A percentile compares a stretch with the other conserved stretches of the same genome.
These are phyloP conservation scores for Apocrypta bakeri DNA, from an alignment of 1,140 invertebrate species.

Conservation along the genomic window DNA sequence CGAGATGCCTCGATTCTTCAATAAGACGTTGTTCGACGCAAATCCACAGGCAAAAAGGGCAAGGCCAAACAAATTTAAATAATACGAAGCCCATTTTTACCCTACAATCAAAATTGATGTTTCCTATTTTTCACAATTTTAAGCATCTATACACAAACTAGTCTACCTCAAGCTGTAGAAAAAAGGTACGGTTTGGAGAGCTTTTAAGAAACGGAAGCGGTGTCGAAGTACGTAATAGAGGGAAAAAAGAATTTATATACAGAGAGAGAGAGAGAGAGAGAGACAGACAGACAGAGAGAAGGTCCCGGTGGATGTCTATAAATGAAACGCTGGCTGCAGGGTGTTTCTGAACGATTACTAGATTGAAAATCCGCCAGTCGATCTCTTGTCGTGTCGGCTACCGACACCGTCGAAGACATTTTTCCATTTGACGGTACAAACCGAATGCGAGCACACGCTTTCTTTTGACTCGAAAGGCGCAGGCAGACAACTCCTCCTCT, in stretches of 20 bases:
- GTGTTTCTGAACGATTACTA: conserved; percentile 38
- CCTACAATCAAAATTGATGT: too few species aligned
- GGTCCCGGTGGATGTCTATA: conserved; percentile 22
- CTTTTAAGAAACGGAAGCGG: too few species aligned
- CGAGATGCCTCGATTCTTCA: conserved; percentile 23
- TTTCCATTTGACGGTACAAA: background rate
- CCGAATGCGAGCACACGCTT: conserved; percentile 5
- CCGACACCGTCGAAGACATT: background rate
- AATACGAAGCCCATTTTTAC: background rate
- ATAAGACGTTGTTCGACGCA: conserved; percentile 11
- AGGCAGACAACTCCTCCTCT: background rate
- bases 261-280: conserved; percentile 4
- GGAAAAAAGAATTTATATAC: conserved; percentile 51
- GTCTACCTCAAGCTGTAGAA: background rate
- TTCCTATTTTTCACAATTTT: background rate
- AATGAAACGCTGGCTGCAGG: conserved; percentile 25
- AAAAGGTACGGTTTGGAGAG: too few species aligned
- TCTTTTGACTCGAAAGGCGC: conserved; percentile 3
- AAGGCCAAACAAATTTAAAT: conserved; percentile 47
- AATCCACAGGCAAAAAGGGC: background rate
- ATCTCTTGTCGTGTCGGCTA: conserved; percentile 16
- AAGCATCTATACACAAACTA: too few species aligned
- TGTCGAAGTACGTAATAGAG: too few species aligned
- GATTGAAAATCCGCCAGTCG: conserved; percentile 49
- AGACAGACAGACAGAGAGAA: too few species aligned